Conservation (phyloP, 2,113 vertebrate genomes). For the Cyphomyrus plagiostoma region DNA sequence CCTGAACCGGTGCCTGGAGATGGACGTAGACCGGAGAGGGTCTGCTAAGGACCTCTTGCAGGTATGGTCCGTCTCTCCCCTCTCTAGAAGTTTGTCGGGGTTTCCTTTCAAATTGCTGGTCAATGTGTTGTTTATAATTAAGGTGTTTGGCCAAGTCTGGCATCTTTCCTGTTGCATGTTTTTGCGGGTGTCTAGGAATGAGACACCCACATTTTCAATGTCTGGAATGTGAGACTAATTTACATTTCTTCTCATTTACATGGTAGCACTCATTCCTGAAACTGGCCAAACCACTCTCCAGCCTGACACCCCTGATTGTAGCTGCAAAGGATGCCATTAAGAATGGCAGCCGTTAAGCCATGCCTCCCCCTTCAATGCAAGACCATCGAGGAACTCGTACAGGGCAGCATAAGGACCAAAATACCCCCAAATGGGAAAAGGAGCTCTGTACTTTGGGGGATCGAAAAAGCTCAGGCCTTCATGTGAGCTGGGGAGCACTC, state of each 20-base stretch:
- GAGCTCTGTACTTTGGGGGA: conserved; percentile 1
- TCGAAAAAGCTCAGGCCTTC: conserved; percentile 1
- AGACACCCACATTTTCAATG: not conserved
- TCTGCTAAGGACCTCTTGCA: conserved; percentile 95
- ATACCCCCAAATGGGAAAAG: not conserved
- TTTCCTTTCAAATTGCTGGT: not conserved
- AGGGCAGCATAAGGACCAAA: not conserved
- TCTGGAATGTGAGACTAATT: not conserved
- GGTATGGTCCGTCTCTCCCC: conserved; percentile 54
- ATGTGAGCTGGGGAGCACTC: not conserved
- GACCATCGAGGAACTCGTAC: not conserved
- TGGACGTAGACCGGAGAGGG: conserved; percentile 94
- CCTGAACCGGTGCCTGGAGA: conserved; percentile 94
- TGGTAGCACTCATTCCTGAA: conserved; percentile 95
- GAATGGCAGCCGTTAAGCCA: conserved; percentile 90
- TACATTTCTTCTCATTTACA: not conserved
- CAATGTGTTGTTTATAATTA: not conserved
- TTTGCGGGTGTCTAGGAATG: not conserved
- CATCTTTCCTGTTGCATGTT: not conserved
- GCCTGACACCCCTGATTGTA: conserved; percentile 96
- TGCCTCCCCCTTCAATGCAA: not conserved
- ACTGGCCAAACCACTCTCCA: conserved; percentile 96
- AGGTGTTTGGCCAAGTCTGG: not conserved
- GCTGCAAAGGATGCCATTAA: conserved; percentile 99
- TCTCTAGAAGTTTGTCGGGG: not conserved